Percentiles rank a stretch among this genome's conserved stretches.
phyloP scores from a whole-genome alignment of 2,113 vertebrate genomes.

The Clarias gariepinus region DNA sequence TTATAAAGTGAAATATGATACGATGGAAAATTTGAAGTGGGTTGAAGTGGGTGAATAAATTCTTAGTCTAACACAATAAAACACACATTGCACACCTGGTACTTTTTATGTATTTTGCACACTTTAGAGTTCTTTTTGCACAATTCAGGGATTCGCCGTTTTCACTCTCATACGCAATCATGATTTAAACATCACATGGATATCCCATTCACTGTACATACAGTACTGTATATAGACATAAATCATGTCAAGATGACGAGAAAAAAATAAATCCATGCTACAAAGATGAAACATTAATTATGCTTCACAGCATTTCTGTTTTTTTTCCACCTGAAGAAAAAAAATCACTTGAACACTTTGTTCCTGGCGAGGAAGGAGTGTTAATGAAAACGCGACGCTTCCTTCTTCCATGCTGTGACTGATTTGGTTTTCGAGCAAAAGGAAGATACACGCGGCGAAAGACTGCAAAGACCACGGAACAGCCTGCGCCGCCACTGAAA shows the following conservation, averaged over 20 bases:
- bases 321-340: neutral
- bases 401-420: conserved; percentile 6
- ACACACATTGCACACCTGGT: too few relatives aligned
- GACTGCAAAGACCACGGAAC: conserved; percentile 13
- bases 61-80: too few relatives aligned
- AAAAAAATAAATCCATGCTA: neutral
- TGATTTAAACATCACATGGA: too few relatives aligned
- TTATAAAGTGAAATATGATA: too few relatives aligned
- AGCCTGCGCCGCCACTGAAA: neutral
- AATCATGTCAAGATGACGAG: neutral
- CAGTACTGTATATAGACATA: too few relatives aligned
- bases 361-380: neutral
- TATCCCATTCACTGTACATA: too few relatives aligned
- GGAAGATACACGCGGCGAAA: neutral
- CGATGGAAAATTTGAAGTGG: too few relatives aligned
- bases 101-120: too few relatives aligned
- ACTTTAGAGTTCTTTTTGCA: too few relatives aligned
- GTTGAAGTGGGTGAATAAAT: too few relatives aligned
- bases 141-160: too few relatives aligned
- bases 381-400: conserved; percentile 20
- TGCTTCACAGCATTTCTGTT: neutral
- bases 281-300: neutral
- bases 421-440: conserved; percentile 12
- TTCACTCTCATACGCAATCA: too few relatives aligned
- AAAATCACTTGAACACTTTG: neutral